phyloP scores from a whole-genome alignment of 92 coral and sea anemone genomes.

The Zoanthus gigantus region DNA sequence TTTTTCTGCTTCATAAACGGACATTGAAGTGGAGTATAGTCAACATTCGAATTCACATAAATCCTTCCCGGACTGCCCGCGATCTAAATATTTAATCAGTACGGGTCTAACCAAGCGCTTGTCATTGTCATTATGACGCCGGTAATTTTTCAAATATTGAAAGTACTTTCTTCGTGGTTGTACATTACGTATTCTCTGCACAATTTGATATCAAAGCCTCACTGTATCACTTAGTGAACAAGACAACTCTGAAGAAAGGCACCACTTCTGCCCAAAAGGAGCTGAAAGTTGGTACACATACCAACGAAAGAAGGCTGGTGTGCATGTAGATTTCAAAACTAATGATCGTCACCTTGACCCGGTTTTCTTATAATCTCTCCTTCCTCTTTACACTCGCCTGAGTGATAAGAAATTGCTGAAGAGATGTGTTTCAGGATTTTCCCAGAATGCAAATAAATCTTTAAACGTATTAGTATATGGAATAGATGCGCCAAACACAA shows the following conservation, averaged over 20 bases:
- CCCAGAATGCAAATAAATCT: slow-evolving; percentile 57
- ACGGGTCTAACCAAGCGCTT: neutral
- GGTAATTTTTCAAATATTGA: too few species aligned
- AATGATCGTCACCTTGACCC: slow-evolving; percentile 52
- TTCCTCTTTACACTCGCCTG: slow-evolving; percentile 49
- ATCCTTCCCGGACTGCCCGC: neutral
- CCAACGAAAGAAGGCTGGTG: slow-evolving; percentile 32
- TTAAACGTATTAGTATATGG: slow-evolving; percentile 39
- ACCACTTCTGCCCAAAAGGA: slow-evolving; percentile 53
- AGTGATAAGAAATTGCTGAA: slow-evolving; percentile 45
- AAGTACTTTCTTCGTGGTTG: too few species aligned
- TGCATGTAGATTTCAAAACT: slow-evolving; percentile 26
- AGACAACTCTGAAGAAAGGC: slow-evolving; percentile 31
- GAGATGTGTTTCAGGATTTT: slow-evolving; percentile 51
- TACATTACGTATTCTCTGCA: neutral
- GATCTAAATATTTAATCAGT: neutral
- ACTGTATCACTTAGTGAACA: slow-evolving; percentile 35
- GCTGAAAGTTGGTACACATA: slow-evolving; percentile 49
- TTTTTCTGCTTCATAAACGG: too few species aligned
- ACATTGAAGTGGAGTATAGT: neutral
- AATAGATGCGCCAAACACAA: slow-evolving; percentile 61
- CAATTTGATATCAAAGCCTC: slow-evolving; percentile 38
- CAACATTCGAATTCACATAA: neutral
- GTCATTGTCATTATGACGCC: too few species aligned
- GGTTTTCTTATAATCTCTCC: slow-evolving; percentile 44